Evolutionary conservation across 2,797 vertebrate genomes (phyloP), one percentile per base, ranked within the genome.

Genomic region (Lophius americanus): DNA sequence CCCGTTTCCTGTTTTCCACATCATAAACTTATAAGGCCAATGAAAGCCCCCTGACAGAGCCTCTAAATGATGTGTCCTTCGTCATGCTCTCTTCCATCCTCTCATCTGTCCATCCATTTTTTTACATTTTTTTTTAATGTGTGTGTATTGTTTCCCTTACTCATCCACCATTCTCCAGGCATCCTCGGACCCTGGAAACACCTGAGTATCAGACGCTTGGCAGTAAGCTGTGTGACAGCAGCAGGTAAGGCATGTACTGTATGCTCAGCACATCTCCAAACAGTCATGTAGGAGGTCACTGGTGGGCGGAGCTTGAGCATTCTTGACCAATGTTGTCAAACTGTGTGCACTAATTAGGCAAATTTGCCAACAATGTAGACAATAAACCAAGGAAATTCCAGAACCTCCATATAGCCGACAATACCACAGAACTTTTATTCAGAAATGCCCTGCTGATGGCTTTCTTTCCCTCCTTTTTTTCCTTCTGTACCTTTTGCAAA

Each of bases 141-240:
- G 23, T 75, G n/a, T 82, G 68, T 79, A 43, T 80, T 59, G 70
- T 89, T 88, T 79, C 74, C 87, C 88, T 75, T 85, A 90, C 94
- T 91, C 93, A 93, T 94, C 86, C 93, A 79, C 93, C 94, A 92
- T 95, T 89, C 91, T 91, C 79, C 95, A 98, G 97, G 95, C 95
- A 96, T 83, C 93, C 95, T 91, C 94, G 95, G 94, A 96, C 94
- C 89, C 91, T 95, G 95, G 96, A 96, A 92, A 94, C 92, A 90
- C 92, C 95, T 90, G 96, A 93, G 90, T 94, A 91, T 95, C 96
- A 95, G 90, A 95, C 94, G 93, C 92, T 93, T 89, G 90, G 93
- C 94, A 95, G 93, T 92, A 96, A 95, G 93, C 89, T 89, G 88
- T 89, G 94, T 93, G 95, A 96, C 92, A 91, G 93, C 73, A 91